phyloP scores from a whole-genome alignment of 2,113 vertebrate genomes.

The Telmatochromis sp. region DNA sequence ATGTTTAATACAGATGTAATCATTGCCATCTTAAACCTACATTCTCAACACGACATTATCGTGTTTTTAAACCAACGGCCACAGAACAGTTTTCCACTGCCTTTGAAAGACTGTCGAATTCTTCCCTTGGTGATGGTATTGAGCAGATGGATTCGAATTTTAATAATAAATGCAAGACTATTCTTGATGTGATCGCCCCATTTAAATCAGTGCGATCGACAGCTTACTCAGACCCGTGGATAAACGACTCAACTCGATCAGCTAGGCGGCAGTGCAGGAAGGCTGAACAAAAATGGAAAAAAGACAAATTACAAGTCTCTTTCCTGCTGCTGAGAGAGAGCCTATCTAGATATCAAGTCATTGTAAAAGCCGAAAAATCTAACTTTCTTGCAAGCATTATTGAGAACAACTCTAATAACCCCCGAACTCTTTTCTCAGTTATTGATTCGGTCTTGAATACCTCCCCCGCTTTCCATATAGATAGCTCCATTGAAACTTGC shows the following conservation, averaged over 20 bases:
- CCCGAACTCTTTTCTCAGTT: neutral
- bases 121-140: neutral
- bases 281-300: neutral
- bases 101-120: neutral
- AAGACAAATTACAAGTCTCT: neutral
- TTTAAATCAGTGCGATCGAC: neutral
- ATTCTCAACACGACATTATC: neutral
- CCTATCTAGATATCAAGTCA: neutral
- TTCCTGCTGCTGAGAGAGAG: neutral
- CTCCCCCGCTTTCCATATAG: neutral
- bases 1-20: neutral
- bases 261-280: rapidly evolving
- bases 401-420: neutral
- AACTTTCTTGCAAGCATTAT: rapidly evolving
- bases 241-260: neutral
- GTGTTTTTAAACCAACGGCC: neutral
- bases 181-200: neutral
- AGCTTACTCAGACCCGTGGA: neutral
- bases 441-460: neutral
- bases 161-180: neutral
- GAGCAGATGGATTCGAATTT: neutral
- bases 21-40: neutral
- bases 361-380: rapidly evolving
- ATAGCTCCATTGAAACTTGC: no score
- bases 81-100: neutral